Evolutionary conservation across 2,797 vertebrate species (phyloP).

Genomic region (Xyrichtys novacula): DNA sequence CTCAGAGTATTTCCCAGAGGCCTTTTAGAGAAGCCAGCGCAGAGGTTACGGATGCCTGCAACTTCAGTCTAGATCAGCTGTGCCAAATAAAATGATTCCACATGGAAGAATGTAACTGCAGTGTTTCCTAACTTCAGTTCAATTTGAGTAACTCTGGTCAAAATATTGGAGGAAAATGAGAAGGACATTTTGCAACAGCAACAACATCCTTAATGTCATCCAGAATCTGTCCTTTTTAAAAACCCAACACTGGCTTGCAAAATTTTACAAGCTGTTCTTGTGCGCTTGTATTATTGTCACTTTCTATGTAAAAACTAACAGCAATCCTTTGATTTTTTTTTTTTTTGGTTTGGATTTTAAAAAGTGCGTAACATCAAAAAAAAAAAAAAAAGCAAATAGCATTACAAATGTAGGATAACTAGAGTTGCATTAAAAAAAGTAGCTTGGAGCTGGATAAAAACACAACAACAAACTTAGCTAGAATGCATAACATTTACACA

Average conservation of each 20-base stretch:
- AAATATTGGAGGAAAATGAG: constrained; percentile 23
- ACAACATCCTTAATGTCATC: constrained; percentile 13
- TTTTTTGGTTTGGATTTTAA: background rate
- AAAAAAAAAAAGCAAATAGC: constrained; percentile 8
- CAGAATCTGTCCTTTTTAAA: background rate
- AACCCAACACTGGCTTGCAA: background rate
- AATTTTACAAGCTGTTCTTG: background rate
- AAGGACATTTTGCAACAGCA: constrained; percentile 38
- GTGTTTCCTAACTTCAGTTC: constrained; percentile 42
- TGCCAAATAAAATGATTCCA: constrained; percentile 54
- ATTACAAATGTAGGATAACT: constrained; percentile 2
- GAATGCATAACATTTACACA: background rate
- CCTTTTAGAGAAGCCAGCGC: constrained; percentile 15
- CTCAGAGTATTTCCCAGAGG: constrained; percentile 46
- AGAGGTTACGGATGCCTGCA: constrained; percentile 37
- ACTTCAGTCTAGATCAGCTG: constrained; percentile 50
- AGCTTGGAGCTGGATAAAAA: background rate
- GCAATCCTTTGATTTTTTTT: background rate
- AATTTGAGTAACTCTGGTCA: constrained; percentile 34
- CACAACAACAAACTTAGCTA: background rate
- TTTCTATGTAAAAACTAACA: background rate
- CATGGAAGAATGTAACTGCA: constrained; percentile 37
- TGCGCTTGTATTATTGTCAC: background rate
- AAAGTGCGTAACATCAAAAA: background rate
- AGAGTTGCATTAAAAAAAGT: constrained; percentile 13